Base-by-base conservation (phyloP, 2,113 vertebrate species). In the Lipophrys pholis region DNA sequence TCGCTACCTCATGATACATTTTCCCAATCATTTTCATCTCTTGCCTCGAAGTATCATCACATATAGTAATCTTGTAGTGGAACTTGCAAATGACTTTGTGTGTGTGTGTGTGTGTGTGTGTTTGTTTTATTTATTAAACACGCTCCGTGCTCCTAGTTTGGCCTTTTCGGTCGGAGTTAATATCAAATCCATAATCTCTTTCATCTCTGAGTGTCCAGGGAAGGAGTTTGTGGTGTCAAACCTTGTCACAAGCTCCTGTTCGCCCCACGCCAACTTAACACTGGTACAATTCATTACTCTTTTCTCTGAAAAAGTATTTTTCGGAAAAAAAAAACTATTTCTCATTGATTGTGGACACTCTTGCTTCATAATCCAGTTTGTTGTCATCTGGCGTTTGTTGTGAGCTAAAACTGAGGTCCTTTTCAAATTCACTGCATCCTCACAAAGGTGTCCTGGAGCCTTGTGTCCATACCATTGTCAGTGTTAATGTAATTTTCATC, bases 91-190 rank as follows among this genome's bases (percentile, higher is more conserved):
- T 95, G 94, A 94, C 93, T 30, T 94, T 84, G 88, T 89, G 57
- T 42, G 64, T 30, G 21, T 30, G 4, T 30, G 21, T 30, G 21
- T 30, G 2, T 30, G 21, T 30, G 21, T 30, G 21, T 30, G 21
- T 30, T 30, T 49, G 88, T 17, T 95, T 93, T 92, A 95, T 95
- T 95, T 96, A 95, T 96, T 95, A 95, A 95, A 96, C 90, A 90
- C 69, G 80, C 52, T 82, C 81, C 82, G 63, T 90, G 87, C 81
- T 88, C 87, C 86, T 82, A 91, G 93, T 95, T 96, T 95, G 93
- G 94, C 93, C 92, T 93, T 86, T 85, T 89, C 42, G 2, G 89
- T 73, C 69, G 91, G 87, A 92, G 94, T 93, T 84, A 52, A 70
- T 81, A 82, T 86, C 73, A 76, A 48, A 82, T 77, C 70, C 68